Percentiles rank a stretch among this genome's conserved stretches.
Evolutionary conservation across 2,888 invertebrate species (phyloP).

Genomic region (Troides aeacus): DNA sequence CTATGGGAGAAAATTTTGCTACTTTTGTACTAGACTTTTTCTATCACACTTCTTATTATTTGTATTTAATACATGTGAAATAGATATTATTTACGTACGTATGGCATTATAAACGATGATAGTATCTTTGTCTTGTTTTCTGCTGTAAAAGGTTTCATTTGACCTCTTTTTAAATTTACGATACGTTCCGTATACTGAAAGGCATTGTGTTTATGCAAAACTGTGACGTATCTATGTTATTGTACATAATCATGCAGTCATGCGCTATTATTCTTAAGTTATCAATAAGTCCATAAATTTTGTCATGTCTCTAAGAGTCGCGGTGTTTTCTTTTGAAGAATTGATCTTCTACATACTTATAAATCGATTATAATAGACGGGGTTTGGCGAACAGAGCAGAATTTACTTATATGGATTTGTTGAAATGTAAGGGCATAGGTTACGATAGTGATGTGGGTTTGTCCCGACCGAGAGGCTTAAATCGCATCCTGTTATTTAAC

Average conservation of each 20-base stretch:
- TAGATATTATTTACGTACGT: background rate
- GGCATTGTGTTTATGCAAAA: background rate
- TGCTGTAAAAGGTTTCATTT: background rate
- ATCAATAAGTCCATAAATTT: slow-evolving; percentile 23
- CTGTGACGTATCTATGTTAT: background rate
- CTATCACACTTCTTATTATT: background rate
- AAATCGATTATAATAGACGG: slow-evolving; percentile 20
- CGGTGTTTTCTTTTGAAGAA: slow-evolving; percentile 19
- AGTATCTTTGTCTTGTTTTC: background rate
- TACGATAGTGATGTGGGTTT: slow-evolving; percentile 8
- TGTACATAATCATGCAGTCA: slow-evolving; percentile 1
- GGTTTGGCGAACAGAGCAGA: slow-evolving; percentile 23
- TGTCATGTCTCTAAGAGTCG: slow-evolving; percentile 9
- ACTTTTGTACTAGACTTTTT: background rate
- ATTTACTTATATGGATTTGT: slow-evolving; percentile 16
- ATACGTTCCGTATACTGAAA: background rate
- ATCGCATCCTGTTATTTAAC: slow-evolving; percentile 6
- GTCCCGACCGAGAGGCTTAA: slow-evolving; percentile 5
- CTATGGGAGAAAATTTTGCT: no score
- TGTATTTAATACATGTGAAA: background rate
- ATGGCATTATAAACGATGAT: background rate
- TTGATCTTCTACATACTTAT: slow-evolving; percentile 17
- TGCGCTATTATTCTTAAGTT: background rate
- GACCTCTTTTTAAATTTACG: background rate
- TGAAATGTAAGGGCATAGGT: slow-evolving; percentile 24